Evolutionary conservation across 2,797 vertebrate species (phyloP), one percentile per base, ranked within the genome.

Genomic region (Bradypodion pumilum): DNA sequence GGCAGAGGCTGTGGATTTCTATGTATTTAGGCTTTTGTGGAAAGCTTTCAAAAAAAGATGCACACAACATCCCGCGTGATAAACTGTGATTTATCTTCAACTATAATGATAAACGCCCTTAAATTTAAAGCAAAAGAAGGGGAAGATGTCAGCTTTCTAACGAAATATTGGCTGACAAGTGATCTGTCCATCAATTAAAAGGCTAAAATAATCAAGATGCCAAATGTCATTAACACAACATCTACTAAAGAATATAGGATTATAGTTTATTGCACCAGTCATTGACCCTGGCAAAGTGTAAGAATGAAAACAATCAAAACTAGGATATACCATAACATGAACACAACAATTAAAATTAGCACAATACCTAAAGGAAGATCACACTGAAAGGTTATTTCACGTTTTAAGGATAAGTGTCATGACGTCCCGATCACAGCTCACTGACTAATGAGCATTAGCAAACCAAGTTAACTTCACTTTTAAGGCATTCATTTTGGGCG

Each of bases 401-500:
- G 16, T 35, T 70, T 59, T 74, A 63, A 29, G 52, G 23, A 32
- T 21, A 72, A 3, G 49, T 62, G 65, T 65, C 83, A 42, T 40
- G 35, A 2, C 69, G 7, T 19, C 76, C 76, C 40, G 59, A 0
- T 13, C 23, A 19, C 2, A 69, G n/a, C 10, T 63, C 72, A 40
- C 29, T 8, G 5, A 29, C 8, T 83, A 35, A 73, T 21, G 60
- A 90, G 85, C 16, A 74, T 27, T 82, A 78, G 0, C 4, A 74
- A 68, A 91, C 83, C 70, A 70, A 81, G 82, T 66, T 73, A 56
- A 23, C 82, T 72, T 80, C 46, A 23, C 29, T 32, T 32, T 70
- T 44, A 8, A 70, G 35, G 4, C 62, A 60, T 80, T 79, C 19
- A 65, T 86, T 87, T 77, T 76, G 60, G 59, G 78, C 73, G 74